Percentiles rank a stretch among this genome's conserved stretches.
Conservation (phyloP, 2,797 vertebrate genomes). For the Eleutherodactylus coqui region DNA sequence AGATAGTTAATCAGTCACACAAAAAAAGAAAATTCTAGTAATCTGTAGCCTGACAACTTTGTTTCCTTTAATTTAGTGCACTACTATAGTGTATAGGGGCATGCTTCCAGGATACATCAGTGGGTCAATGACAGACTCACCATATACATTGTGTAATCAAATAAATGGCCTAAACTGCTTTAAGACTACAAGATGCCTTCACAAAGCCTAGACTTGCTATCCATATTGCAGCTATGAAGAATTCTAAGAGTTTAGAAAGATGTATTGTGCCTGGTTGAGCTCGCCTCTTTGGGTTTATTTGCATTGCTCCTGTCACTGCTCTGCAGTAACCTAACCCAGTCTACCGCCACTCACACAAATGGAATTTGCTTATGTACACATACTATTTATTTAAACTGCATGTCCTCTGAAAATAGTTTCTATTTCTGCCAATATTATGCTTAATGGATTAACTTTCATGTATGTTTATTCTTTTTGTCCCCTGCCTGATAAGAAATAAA, state of each 20-base stretch:
- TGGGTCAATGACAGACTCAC: not conserved
- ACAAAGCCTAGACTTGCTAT: slow-evolving; percentile 38
- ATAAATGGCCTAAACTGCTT: slow-evolving; percentile 40
- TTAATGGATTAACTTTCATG: not conserved
- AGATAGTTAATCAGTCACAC: too few relatives aligned
- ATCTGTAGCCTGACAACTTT: too few relatives aligned
- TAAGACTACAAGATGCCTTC: slow-evolving; percentile 28
- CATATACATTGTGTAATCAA: not conserved
- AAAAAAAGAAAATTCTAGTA: not conserved
- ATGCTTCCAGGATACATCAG: not conserved
- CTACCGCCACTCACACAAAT: not conserved
- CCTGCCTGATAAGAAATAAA: not conserved
- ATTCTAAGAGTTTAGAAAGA: slow-evolving; percentile 28
- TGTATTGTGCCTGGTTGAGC: slow-evolving; percentile 41
- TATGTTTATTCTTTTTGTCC: not conserved
- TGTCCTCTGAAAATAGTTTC: not conserved
- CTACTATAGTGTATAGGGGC: not conserved
- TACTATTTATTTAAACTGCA: slow-evolving; percentile 24
- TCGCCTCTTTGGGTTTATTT: slow-evolving; percentile 33
- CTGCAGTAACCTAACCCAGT: slow-evolving; percentile 39
- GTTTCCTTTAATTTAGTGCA: too few relatives aligned
- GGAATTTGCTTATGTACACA: slow-evolving; percentile 11
- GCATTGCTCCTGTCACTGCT: slow-evolving; percentile 33
- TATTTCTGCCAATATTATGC: not conserved
- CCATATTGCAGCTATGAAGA: slow-evolving; percentile 5